Percentiles rank a stretch among this genome's conserved stretches.
Evolutionary conservation across 2,113 vertebrate species (phyloP).

Genomic region (Cyanistes caeruleus): DNA sequence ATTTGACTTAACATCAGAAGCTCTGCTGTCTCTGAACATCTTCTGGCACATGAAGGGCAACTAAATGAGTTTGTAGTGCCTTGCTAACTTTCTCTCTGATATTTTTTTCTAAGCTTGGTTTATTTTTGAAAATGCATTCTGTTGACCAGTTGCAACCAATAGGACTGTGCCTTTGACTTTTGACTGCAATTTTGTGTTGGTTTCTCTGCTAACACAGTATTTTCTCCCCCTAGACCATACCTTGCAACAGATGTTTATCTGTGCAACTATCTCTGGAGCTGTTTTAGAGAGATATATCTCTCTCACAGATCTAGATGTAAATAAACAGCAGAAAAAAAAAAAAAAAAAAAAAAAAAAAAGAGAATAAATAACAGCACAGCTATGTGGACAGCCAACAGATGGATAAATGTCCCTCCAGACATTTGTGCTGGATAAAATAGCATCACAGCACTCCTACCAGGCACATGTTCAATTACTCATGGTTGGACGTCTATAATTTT

Average conservation of each 20-base stretch:
- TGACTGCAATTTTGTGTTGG: not conserved
- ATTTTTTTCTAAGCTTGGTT: not conserved
- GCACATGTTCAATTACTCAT: slow-evolving; percentile 37
- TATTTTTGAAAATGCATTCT: not conserved
- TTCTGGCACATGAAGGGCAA: not conserved
- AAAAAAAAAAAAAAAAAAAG: too few relatives aligned
- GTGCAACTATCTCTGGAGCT: not conserved
- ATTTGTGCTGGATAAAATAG: slow-evolving; percentile 1
- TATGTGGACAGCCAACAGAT: slow-evolving; percentile 32
- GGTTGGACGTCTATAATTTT: not conserved
- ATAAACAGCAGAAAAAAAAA: not conserved
- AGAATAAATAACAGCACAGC: not conserved
- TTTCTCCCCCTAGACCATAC: not conserved
- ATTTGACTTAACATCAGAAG: not conserved
- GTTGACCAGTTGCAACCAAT: not conserved
- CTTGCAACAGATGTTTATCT: not conserved
- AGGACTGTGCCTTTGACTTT: not conserved
- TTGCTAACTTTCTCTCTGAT: not conserved
- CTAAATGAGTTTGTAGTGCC: not conserved
- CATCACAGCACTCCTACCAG: slow-evolving; percentile 7
- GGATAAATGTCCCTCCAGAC: slow-evolving; percentile 18
- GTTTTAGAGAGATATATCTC: not conserved
- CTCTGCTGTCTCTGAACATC: not conserved
- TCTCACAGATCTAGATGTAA: not conserved
- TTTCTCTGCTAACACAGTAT: not conserved